These are phyloP conservation scores for Pogona vitticeps DNA, from an alignment of 2,113 vertebrate genomes.

Conservation along the genomic window DNA sequence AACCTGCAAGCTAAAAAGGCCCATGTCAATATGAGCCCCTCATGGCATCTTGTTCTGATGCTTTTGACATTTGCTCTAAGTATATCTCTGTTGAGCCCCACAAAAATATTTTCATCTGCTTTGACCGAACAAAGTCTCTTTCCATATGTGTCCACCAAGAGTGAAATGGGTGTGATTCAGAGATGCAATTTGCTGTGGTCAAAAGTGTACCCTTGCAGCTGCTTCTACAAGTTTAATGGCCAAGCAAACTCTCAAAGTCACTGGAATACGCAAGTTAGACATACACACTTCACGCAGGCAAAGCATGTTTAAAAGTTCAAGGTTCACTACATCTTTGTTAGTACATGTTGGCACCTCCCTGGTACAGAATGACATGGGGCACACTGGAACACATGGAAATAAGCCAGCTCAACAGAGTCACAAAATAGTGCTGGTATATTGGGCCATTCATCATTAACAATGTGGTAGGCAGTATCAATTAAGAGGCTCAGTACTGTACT, in stretches of 20 bases:
- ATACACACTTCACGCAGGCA: not conserved
- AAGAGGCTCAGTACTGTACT: not conserved
- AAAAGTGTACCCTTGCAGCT: not conserved
- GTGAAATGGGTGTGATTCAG: conserved; percentile 10
- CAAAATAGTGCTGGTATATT: not conserved
- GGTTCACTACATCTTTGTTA: not conserved
- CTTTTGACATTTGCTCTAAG: conserved; percentile 55
- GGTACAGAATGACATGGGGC: not conserved
- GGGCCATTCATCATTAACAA: too few relatives aligned
- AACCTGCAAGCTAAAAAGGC: conserved; percentile 37
- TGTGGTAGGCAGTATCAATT: not conserved
- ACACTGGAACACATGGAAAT: not conserved
- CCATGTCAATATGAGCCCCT: conserved; percentile 34
- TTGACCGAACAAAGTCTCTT: not conserved
- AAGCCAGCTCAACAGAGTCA: not conserved
- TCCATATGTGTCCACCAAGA: not conserved
- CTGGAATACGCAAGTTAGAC: not conserved
- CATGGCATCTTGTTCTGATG: conserved; percentile 16
- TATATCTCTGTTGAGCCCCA: conserved; percentile 8
- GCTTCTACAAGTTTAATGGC: not conserved
- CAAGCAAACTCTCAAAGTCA: not conserved
- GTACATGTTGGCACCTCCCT: too few relatives aligned
- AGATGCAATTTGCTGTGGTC: not conserved
- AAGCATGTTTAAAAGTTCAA: not conserved
- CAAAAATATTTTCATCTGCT: conserved; percentile 12